phyloP scores from a whole-genome alignment of 1,140 invertebrate genomes.

The Platorchestia sp. region DNA sequence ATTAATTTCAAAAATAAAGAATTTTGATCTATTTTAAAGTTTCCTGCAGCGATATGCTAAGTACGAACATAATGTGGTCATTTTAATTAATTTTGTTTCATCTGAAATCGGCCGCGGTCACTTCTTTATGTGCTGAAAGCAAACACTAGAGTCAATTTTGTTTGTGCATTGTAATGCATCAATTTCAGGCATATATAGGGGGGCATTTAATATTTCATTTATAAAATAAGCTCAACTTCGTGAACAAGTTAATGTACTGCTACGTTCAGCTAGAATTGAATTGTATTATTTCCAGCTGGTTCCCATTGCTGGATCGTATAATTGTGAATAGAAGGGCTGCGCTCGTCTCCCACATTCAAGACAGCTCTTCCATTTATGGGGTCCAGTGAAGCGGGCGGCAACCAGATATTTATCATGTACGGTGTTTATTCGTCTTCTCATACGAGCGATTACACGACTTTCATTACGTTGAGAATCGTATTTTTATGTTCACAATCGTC shows the following conservation, averaged over 20 bases:
- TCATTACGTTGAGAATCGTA: neutral
- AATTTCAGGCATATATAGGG: neutral
- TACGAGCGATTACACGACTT: neutral
- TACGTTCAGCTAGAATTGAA: neutral
- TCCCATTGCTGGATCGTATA: neutral
- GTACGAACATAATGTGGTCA: neutral
- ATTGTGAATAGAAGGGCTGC: neutral
- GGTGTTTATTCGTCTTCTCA: neutral
- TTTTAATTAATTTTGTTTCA: neutral
- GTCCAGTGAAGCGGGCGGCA: neutral
- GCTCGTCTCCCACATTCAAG: neutral
- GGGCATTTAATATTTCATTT: neutral
- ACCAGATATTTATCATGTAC: neutral
- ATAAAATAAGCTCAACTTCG: neutral
- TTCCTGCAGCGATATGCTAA: neutral
- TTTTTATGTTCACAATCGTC: neutral
- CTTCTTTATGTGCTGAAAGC: too few relatives aligned
- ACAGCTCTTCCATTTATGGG: neutral
- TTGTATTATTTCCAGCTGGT: neutral
- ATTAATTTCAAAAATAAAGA: neutral
- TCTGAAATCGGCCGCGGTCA: neutral
- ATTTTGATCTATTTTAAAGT: neutral
- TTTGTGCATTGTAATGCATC: neutral
- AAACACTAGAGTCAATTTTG: neutral
- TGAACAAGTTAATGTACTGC: neutral